These are phyloP conservation scores for Drosophila nebulosa DNA, from an alignment of 1,140 invertebrate genomes.

Conservation along the genomic window DNA sequence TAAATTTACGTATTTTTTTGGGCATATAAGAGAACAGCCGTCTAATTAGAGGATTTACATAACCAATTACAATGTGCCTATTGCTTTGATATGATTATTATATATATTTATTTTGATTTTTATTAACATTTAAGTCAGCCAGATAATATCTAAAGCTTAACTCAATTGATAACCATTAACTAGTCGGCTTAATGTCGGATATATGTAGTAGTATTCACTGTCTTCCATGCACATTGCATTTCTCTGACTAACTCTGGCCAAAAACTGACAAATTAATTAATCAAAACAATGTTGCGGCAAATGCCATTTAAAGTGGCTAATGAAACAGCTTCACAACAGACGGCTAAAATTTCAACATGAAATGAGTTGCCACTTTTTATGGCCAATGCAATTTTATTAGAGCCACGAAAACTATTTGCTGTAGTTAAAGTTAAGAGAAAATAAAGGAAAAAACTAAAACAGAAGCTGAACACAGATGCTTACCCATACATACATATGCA, in stretches of 20 bases:
- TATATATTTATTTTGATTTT: too few species aligned
- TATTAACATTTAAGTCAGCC: too few species aligned
- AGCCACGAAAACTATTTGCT: constrained; percentile 54
- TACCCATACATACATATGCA: constrained; percentile 59
- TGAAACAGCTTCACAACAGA: constrained; percentile 45
- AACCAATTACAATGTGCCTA: too few species aligned
- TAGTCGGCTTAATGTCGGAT: constrained; percentile 55
- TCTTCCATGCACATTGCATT: background rate
- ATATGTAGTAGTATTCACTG: too few species aligned
- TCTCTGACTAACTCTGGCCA: background rate
- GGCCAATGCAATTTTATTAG: constrained; percentile 68
- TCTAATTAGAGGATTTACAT: too few species aligned
- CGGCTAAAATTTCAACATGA: constrained; percentile 27
- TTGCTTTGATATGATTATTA: too few species aligned
- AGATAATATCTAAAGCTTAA: background rate
- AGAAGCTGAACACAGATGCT: constrained; percentile 17
- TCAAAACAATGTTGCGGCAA: constrained; percentile 70
- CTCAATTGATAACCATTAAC: constrained; percentile 12
- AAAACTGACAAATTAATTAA: constrained; percentile 56
- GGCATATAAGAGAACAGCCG: too few species aligned
- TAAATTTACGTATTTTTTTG: too few species aligned
- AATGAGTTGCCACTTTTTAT: constrained; percentile 65
- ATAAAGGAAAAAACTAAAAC: constrained; percentile 34
- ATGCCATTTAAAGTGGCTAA: constrained; percentile 59
- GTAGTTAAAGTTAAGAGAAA: constrained; percentile 52